These are phyloP conservation scores for Dicyrtoma fusca DNA, from an alignment of 2,888 invertebrate species.

Conservation along the genomic window DNA sequence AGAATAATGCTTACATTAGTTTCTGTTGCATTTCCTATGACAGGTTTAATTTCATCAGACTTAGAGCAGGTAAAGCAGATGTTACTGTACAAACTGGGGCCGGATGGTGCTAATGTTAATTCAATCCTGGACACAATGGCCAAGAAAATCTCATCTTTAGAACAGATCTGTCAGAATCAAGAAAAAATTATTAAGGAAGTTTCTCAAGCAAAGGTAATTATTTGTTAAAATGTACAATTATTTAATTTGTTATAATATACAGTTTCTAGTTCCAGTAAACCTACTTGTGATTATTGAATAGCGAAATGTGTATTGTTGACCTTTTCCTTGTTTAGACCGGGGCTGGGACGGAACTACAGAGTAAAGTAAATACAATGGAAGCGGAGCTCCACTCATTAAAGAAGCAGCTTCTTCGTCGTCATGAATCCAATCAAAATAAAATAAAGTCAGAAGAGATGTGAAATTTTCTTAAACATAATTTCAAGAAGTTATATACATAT, in stretches of 20 bases:
- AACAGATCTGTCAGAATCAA: conserved; percentile 51
- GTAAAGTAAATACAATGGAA: conserved; percentile 55
- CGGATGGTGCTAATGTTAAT: conserved; percentile 50
- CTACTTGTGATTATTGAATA: too few relatives aligned
- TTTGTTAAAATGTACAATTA: neutral
- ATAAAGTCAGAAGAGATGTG: conserved; percentile 17
- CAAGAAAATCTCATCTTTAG: conserved; percentile 52
- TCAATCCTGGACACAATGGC: conserved; percentile 50
- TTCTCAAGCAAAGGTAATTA: conserved; percentile 42
- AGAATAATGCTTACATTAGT: neutral
- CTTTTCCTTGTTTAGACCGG: conserved; percentile 42
- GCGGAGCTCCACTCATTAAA: conserved; percentile 53
- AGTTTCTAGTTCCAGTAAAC: too few relatives aligned
- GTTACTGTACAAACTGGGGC: conserved; percentile 44
- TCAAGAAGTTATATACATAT: neutral
- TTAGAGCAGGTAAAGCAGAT: conserved; percentile 52
- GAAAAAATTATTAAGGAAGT: conserved; percentile 44
- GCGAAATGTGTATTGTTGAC: conserved; percentile 20
- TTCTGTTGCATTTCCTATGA: neutral
- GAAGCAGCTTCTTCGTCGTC: conserved; percentile 52
- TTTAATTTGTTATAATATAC: too few relatives aligned
- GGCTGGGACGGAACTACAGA: conserved; percentile 50
- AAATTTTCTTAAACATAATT: conserved; percentile 5
- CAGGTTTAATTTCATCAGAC: conserved; percentile 14
- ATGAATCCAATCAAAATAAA: conserved; percentile 37